Evolutionary conservation across 2,888 invertebrate species (phyloP).

Genomic region (Deilephila elpenor): DNA sequence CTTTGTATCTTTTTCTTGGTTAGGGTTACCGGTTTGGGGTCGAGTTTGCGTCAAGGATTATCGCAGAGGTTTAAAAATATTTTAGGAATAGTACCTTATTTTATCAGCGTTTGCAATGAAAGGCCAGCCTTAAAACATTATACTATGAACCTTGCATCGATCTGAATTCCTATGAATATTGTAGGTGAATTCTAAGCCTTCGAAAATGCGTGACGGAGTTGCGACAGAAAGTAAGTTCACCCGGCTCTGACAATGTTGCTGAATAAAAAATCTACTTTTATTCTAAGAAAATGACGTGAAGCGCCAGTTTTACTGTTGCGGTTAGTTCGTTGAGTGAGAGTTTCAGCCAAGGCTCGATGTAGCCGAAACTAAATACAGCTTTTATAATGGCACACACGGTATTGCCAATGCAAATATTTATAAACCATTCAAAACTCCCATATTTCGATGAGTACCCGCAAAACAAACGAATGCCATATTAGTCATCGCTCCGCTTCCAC

Average conservation of each 20-base stretch:
- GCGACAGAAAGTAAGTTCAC: too few relatives aligned
- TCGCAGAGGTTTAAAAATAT: neutral
- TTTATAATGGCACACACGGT: neutral
- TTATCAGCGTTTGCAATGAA: neutral
- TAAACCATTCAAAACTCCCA: neutral
- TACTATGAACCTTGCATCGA: too few relatives aligned
- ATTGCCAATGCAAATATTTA: neutral
- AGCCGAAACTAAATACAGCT: too few relatives aligned
- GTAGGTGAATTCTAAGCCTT: too few relatives aligned
- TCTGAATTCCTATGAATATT: too few relatives aligned
- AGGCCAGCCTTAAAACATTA: neutral
- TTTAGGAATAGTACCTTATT: neutral
- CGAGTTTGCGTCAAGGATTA: neutral
- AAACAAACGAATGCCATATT: conserved; percentile 1
- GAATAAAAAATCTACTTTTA: too few relatives aligned
- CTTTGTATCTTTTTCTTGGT: conserved; percentile 8
- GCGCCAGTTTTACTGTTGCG: too few relatives aligned
- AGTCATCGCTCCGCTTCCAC: conserved; percentile 1
- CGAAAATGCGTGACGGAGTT: too few relatives aligned
- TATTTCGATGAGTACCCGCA: neutral
- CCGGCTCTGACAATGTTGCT: too few relatives aligned
- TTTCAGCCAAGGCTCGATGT: too few relatives aligned
- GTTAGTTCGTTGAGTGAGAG: too few relatives aligned
- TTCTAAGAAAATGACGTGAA: too few relatives aligned
- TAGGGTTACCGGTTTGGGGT: neutral